Evolutionary conservation across 2,797 vertebrate species (phyloP), one percentile per base, ranked within the genome.

Genomic region (Steatocranus sp.): DNA sequence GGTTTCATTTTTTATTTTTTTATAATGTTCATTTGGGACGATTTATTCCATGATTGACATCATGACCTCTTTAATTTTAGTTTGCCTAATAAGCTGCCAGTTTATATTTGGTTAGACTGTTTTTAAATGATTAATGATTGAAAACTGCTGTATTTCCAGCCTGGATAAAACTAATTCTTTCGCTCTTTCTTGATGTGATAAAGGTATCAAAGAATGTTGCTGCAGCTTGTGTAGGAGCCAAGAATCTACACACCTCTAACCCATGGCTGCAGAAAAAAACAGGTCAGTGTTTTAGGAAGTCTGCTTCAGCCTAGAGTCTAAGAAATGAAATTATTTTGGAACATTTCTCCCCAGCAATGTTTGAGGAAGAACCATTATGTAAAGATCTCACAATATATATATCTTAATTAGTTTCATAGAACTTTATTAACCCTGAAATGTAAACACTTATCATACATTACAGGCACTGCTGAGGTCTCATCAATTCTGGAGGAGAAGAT

Each of bases 401-500:
- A 11, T 46, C 11, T 61, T 36, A 61, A 61, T 61, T 36, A 12
- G 32, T 36, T 61, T 61, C 11, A 61, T 12, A 61, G 58, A 61
- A 61, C 58, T 61, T 61, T 61, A 61, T 61, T 61, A 61, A 20
- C 58, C 32, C 43, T 50, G 9, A 63, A 73, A 41, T 66, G 66
- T 46, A 70, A 70, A 46, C 14, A 23, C 8, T 50, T 73, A 20
- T 11, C 1, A 3, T n/a, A 4, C 30, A 7, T 58, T 78, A 30
- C 17, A 94, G 93, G 92, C 87, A 94, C 93, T 2, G 94, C 94
- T 2, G 93, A 99, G 92, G 97, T 99, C 2, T 99, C 98, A 4
- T 99, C 98, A 83, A 98, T 99, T 78, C 96, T 99, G 32, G 98
- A 99, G 92, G 97, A 99, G 51, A 97, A 98, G 81, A 99, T 99